A percentile compares a stretch with the other conserved stretches of the same genome.
Evolutionary conservation across 1,140 invertebrate species (phyloP).

Genomic region (Steinernema khuongi): DNA sequence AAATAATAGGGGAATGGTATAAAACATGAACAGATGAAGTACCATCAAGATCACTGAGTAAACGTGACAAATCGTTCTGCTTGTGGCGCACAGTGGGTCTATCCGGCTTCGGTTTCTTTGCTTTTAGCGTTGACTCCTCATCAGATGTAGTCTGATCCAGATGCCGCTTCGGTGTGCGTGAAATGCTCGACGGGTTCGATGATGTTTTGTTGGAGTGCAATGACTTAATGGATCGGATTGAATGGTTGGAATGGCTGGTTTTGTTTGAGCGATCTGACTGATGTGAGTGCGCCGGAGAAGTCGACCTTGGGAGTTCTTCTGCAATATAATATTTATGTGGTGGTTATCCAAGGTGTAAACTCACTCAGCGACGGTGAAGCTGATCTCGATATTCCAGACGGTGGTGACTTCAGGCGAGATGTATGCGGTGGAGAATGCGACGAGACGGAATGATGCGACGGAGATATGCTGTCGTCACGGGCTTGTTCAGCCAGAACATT

Average conservation of each 20-base stretch:
- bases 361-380: not conserved
- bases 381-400: slow-evolving; percentile 7
- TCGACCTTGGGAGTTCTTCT: not conserved
- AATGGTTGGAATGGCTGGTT: not conserved
- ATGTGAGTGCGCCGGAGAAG: not conserved
- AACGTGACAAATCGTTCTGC: slow-evolving; percentile 30
- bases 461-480: not conserved
- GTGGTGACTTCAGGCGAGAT: slow-evolving; percentile 21
- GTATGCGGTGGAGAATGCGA: slow-evolving; percentile 26
- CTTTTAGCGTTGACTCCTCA: not conserved
- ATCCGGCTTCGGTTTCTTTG: slow-evolving; percentile 35
- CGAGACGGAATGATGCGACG: not conserved
- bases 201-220: not conserved
- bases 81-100: slow-evolving; percentile 4
- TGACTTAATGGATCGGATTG: not conserved
- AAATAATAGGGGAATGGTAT: slow-evolving; percentile 21
- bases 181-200: not conserved
- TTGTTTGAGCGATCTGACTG: too few species aligned
- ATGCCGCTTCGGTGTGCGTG: not conserved
- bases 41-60: slow-evolving; percentile 41
- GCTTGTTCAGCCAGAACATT: not conserved
- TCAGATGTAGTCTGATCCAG: not conserved
- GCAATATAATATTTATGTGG: not conserved
- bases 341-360: not conserved
- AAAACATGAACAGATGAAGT: not conserved